Evolutionary conservation across 2,113 vertebrate species (phyloP).

Genomic region (Prionailurus bengalensis): DNA sequence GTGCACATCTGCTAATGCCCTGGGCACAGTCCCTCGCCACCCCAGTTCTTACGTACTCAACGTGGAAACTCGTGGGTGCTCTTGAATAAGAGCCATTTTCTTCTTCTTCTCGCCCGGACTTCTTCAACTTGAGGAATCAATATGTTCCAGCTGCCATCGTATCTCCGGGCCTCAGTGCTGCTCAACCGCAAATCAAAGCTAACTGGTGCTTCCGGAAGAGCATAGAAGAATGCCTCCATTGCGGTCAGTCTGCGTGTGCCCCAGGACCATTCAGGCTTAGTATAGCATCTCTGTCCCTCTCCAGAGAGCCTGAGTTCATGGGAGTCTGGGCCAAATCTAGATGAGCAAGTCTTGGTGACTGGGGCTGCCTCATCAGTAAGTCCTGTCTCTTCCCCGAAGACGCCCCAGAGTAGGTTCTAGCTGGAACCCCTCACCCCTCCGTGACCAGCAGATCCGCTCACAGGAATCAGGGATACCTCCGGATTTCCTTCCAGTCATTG

Average conservation of each 20-base stretch:
- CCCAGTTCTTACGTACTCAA: neutral
- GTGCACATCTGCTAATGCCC: neutral
- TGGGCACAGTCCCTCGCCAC: rapidly evolving
- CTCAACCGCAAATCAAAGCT: neutral
- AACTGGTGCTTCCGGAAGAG: rapidly evolving
- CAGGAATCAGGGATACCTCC: neutral
- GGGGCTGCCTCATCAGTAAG: neutral
- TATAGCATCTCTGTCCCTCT: neutral
- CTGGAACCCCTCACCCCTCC: neutral
- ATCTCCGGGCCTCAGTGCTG: neutral
- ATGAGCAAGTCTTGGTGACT: neutral
- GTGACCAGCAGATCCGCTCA: no score
- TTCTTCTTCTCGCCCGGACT: neutral
- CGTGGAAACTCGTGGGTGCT: neutral
- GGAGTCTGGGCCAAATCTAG: neutral
- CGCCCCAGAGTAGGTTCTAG: no score
- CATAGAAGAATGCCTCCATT: rapidly evolving
- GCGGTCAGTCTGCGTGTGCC: neutral
- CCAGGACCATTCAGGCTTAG: rapidly evolving
- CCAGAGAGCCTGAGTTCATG: neutral
- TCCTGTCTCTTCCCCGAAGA: neutral
- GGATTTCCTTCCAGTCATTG: neutral
- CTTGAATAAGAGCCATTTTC: neutral
- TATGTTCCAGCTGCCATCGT: neutral
- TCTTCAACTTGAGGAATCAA: neutral